phyloP scores from a whole-genome alignment of 2,888 invertebrate species.

The Prenolepis imparis region DNA sequence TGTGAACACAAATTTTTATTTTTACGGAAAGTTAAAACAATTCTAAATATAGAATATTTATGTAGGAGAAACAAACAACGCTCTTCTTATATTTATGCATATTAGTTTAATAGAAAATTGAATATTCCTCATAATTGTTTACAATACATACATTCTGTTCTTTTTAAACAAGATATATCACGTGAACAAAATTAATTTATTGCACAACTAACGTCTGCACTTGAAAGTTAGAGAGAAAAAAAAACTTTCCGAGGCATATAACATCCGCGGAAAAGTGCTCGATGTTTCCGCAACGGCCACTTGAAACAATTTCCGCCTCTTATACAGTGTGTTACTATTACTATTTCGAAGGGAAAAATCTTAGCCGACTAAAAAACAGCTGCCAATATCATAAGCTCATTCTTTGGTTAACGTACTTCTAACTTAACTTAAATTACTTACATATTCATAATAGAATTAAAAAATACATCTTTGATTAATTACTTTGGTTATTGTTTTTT shows the following conservation, averaged over 20 bases:
- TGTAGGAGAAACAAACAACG: background rate
- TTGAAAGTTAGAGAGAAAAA: constrained; percentile 21
- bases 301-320: constrained; percentile 80
- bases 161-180: background rate
- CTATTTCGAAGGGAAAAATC: constrained; percentile 69
- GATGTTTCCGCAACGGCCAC: constrained; percentile 78
- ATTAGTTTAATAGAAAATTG: constrained; percentile 41
- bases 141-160: constrained; percentile 8
- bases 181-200: constrained; percentile 41
- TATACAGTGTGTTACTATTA: constrained; percentile 72
- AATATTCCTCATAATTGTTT: constrained; percentile 6
- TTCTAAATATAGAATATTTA: background rate
- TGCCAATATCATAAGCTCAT: constrained; percentile 67
- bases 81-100: constrained; percentile 2
- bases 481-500: constrained; percentile 52
- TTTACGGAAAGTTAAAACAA: background rate
- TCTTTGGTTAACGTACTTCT: constrained; percentile 55
- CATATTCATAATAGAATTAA: constrained; percentile 36
- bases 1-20: background rate
- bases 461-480: constrained; percentile 59
- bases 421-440: constrained; percentile 59
- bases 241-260: constrained; percentile 58
- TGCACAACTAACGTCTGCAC: constrained; percentile 44
- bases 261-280: constrained; percentile 59
- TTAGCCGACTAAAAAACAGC: constrained; percentile 72